Evolutionary conservation across 2,113 vertebrate genomes (phyloP).

Genomic region (Ailuropoda melanoleuca): DNA sequence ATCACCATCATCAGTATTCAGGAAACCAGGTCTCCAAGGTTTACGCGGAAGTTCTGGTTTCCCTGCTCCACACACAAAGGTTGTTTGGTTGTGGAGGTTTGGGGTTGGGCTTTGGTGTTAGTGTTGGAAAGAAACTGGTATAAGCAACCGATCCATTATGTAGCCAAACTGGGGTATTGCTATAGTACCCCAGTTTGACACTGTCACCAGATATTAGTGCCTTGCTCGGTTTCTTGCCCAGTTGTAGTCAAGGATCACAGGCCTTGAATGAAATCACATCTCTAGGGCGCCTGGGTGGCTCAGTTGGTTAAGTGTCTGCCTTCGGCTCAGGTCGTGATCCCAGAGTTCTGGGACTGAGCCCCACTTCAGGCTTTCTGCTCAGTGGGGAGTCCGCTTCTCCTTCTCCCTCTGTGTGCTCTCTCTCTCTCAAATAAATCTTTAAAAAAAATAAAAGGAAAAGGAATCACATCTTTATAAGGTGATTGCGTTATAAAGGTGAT

Average conservation of each 20-base stretch:
- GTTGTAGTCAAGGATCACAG: not conserved
- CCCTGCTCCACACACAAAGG: not conserved
- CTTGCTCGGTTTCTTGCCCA: not conserved
- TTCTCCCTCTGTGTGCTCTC: not conserved
- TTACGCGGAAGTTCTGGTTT: not conserved
- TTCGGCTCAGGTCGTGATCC: not conserved
- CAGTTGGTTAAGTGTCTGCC: not conserved
- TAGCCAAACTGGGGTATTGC: not conserved
- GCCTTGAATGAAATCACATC: not conserved
- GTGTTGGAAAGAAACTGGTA: not conserved
- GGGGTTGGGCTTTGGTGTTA: not conserved
- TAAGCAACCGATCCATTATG: not conserved
- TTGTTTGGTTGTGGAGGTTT: conserved; percentile 7
- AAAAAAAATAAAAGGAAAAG: not conserved
- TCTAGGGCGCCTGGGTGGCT: not conserved
- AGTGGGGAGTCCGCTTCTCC: not conserved
- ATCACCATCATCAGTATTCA: not conserved
- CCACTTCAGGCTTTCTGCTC: not conserved
- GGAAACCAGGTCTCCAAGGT: not conserved
- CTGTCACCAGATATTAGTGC: not conserved
- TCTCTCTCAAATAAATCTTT: not conserved
- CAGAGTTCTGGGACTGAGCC: not conserved
- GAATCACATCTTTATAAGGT: not conserved
- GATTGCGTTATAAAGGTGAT: not conserved
- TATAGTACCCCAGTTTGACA: not conserved